These are phyloP conservation scores for Sternarchorhynchus goeldii DNA, from an alignment of 2,797 vertebrate species.

Conservation along the genomic window DNA sequence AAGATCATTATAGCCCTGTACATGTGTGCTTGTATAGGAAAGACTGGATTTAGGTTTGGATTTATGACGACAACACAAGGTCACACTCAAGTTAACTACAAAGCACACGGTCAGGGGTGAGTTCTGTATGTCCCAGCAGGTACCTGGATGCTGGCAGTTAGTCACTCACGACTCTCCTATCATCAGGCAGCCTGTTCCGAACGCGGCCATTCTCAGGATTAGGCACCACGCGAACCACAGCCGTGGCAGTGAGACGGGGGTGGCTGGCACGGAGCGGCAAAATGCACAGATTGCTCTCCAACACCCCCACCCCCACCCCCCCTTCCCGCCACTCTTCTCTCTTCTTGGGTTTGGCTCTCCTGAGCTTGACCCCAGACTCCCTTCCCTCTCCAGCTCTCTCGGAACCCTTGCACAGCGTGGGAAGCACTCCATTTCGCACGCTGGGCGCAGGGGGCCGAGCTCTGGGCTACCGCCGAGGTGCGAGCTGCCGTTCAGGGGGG, in stretches of 20 bases:
- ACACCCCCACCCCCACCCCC: background rate
- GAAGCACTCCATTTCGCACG: background rate
- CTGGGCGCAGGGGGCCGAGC: background rate
- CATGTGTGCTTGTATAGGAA: background rate
- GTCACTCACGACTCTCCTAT: background rate
- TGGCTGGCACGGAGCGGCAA: background rate
- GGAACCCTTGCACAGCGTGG: background rate
- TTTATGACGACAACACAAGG: background rate
- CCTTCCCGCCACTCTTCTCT: too few relatives aligned
- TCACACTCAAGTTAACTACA: background rate
- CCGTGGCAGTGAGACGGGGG: constrained; percentile 14
- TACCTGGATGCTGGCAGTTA: background rate
- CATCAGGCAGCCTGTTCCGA: background rate
- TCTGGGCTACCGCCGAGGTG: constrained; percentile 18
- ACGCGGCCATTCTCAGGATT: background rate
- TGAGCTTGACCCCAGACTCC: constrained; percentile 38
- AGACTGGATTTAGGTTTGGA: background rate
- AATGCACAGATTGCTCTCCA: constrained; percentile 1
- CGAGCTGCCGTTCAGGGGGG: background rate
- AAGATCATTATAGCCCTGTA: constrained; percentile 2
- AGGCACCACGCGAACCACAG: constrained; percentile 7
- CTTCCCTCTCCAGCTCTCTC: constrained; percentile 13
- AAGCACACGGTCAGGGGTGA: background rate
- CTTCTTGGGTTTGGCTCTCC: background rate
- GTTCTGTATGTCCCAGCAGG: background rate